A percentile compares a stretch with the other conserved stretches of the same genome.
Conservation (phyloP, 2,113 vertebrate species). For the Microcebus murinus region DNA sequence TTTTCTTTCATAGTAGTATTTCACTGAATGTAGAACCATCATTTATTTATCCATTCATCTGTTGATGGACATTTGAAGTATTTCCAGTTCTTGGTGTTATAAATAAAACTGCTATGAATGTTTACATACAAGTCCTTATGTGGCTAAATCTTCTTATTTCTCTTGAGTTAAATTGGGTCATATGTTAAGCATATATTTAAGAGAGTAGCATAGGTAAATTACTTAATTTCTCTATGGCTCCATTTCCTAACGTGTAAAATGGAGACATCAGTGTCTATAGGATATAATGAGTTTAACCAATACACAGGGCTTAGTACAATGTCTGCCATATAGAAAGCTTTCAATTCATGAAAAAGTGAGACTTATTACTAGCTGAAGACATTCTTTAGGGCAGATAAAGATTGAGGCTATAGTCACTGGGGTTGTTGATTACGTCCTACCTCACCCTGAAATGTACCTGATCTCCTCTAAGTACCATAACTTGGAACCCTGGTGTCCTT, state of each 20-base stretch:
- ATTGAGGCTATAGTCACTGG: accelerated
- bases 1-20: background rate
- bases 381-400: background rate
- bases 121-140: background rate
- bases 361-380: background rate
- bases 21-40: background rate
- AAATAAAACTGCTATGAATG: background rate
- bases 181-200: background rate
- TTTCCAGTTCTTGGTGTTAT: background rate
- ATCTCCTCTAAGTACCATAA: background rate
- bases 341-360: no score
- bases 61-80: background rate
- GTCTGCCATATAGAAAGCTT: background rate
- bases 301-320: background rate
- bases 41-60: background rate
- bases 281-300: background rate
- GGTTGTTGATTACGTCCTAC: background rate
- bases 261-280: background rate
- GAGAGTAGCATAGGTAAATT: background rate
- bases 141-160: background rate
- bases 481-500: background rate
- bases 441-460: background rate
- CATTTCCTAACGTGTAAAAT: background rate
- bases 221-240: background rate
- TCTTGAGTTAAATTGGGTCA: background rate